phyloP scores from a whole-genome alignment of 2,888 invertebrate species.

The Ryuthela nishihirai region DNA sequence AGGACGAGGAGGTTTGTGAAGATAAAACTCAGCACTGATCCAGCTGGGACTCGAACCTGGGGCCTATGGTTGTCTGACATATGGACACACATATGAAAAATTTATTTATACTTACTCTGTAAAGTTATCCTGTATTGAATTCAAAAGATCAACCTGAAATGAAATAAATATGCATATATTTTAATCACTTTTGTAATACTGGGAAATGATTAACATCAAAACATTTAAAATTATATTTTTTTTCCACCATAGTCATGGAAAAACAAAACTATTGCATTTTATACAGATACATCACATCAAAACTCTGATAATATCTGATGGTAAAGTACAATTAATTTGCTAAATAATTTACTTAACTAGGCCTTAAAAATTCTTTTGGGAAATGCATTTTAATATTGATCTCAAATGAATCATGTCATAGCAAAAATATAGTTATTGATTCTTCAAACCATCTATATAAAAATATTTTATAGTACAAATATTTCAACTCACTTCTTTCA shows the following conservation, averaged over 20 bases:
- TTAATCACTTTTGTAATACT: not conserved
- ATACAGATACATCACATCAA: not conserved
- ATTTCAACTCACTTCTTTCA: slow-evolving; percentile 80
- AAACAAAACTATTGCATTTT: not conserved
- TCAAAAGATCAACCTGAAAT: slow-evolving; percentile 50
- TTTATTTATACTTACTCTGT: slow-evolving; percentile 22
- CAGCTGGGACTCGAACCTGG: too few species aligned
- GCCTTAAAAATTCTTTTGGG: too few species aligned
- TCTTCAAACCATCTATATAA: slow-evolving; percentile 66
- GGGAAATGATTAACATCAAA: not conserved
- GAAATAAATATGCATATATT: not conserved
- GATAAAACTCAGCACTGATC: too few species aligned
- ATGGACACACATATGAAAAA: not conserved
- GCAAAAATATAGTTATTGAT: not conserved
- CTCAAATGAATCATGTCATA: too few species aligned
- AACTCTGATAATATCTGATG: too few species aligned
- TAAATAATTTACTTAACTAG: too few species aligned
- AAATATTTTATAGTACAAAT: slow-evolving; percentile 87
- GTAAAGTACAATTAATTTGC: too few species aligned
- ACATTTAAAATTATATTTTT: not conserved
- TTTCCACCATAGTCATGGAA: too few species aligned
- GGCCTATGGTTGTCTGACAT: too few species aligned
- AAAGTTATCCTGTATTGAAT: slow-evolving; percentile 53
- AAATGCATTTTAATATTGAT: too few species aligned
- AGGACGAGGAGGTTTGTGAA: too few species aligned